Evolutionary conservation across 2,113 vertebrate species (phyloP).

Genomic region (Eclectus roratus): DNA sequence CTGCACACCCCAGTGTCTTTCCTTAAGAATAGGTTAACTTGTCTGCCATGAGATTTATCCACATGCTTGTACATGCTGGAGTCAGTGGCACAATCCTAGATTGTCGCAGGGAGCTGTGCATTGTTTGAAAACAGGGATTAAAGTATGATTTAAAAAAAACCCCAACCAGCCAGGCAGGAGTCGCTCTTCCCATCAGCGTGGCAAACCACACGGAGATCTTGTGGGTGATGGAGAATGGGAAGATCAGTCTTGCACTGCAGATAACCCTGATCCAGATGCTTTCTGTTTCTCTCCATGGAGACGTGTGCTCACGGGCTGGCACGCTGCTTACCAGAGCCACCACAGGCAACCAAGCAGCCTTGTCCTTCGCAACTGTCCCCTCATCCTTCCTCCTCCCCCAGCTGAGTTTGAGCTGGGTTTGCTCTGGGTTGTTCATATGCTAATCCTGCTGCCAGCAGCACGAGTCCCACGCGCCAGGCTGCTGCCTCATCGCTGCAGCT

Average conservation of each 20-base stretch:
- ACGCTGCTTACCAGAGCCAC: neutral
- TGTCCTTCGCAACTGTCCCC: neutral
- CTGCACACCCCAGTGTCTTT: neutral
- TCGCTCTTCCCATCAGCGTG: fast-evolving
- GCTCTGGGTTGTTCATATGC: neutral
- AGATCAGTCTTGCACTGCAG: fast-evolving
- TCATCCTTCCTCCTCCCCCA: neutral
- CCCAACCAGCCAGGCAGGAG: neutral
- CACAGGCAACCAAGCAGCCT: neutral
- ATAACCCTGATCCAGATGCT: neutral
- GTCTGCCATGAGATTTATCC: neutral
- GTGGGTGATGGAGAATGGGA: neutral
- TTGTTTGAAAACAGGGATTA: neutral
- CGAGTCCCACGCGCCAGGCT: neutral
- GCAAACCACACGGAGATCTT: neutral
- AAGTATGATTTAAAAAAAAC: neutral
- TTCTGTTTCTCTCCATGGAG: neutral
- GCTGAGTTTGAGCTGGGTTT: neutral
- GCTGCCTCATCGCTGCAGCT: neutral
- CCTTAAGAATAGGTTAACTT: fast-evolving
- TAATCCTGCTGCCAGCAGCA: neutral
- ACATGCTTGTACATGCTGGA: fast-evolving
- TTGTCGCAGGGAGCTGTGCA: neutral
- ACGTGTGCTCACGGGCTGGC: neutral
- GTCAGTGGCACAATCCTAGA: neutral